A percentile compares a stretch with the other conserved stretches of the same genome.
phyloP scores from a whole-genome alignment of 1,140 invertebrate genomes.

The Camponotus pennsylvanicus region DNA sequence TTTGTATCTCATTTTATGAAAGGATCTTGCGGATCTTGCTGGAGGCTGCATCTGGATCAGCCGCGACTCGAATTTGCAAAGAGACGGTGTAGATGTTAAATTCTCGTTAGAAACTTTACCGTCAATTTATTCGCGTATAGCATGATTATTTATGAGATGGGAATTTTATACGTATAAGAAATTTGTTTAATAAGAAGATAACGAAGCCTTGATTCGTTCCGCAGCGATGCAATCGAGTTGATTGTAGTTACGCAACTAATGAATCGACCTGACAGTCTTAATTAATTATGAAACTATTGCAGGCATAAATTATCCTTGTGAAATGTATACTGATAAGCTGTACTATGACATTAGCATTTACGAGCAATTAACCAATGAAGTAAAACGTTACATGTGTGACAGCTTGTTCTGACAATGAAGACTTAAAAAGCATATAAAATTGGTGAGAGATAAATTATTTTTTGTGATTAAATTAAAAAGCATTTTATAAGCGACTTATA shows the following conservation, averaged over 20 bases:
- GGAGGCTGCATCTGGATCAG: neutral
- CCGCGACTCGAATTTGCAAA: too few species aligned
- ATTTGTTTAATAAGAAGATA: constrained; percentile 12
- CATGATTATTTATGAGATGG: neutral
- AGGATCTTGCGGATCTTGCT: neutral
- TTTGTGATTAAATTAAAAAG: constrained; percentile 12
- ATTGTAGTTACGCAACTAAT: constrained; percentile 50
- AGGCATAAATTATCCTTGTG: constrained; percentile 45
- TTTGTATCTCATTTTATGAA: constrained; percentile 2
- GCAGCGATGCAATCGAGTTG: constrained; percentile 12
- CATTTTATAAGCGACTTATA: neutral
- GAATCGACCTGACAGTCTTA: constrained; percentile 35
- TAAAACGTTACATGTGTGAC: constrained; percentile 52
- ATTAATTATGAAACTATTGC: constrained; percentile 49
- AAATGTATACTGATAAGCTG: constrained; percentile 48
- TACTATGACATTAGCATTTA: constrained; percentile 24
- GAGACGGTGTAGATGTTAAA: neutral
- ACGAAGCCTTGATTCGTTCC: constrained; percentile 25
- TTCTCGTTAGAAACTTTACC: constrained; percentile 20
- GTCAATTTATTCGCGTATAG: constrained; percentile 18
- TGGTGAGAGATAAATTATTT: constrained; percentile 7
- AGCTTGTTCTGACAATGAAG: constrained; percentile 18
- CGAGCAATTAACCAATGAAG: constrained; percentile 43
- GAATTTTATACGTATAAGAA: neutral
- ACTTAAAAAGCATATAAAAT: neutral